phyloP scores from a whole-genome alignment of 2,797 vertebrate species.

The Acanthis flammea region DNA sequence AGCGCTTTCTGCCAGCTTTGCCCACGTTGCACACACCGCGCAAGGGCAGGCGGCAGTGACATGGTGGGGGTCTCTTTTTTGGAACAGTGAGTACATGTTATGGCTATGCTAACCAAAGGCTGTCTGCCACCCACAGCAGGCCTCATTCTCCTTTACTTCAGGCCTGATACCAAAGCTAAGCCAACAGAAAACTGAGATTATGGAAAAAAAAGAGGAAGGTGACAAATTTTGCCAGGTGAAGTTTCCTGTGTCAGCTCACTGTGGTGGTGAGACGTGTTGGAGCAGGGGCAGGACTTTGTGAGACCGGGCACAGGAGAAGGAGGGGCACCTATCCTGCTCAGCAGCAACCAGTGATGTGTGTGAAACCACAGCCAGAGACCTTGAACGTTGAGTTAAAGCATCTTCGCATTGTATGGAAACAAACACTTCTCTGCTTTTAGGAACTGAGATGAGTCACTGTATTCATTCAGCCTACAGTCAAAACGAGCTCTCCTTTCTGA shows the following conservation, averaged over 20 bases:
- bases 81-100: fast-evolving
- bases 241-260: fast-evolving
- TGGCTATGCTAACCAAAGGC: not conserved
- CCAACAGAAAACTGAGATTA: not conserved
- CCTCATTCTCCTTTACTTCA: not conserved
- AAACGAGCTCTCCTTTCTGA: not conserved
- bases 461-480: not conserved
- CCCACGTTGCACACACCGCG: fast-evolving
- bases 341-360: not conserved
- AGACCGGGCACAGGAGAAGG: not conserved
- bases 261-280: fast-evolving
- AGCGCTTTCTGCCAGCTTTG: not conserved
- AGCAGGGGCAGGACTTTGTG: not conserved
- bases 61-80: fast-evolving
- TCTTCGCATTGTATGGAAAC: not conserved
- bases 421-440: slow-evolving; percentile 6
- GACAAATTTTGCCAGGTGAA: not conserved
- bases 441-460: not conserved
- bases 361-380: not conserved
- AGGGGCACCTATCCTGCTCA: not conserved
- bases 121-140: not conserved
- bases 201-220: not conserved
- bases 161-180: not conserved
- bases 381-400: not conserved
- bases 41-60: fast-evolving